Evolutionary conservation across 2,797 vertebrate genomes (phyloP), one percentile per base, ranked within the genome.

Genomic region (Ciconia nigra): DNA sequence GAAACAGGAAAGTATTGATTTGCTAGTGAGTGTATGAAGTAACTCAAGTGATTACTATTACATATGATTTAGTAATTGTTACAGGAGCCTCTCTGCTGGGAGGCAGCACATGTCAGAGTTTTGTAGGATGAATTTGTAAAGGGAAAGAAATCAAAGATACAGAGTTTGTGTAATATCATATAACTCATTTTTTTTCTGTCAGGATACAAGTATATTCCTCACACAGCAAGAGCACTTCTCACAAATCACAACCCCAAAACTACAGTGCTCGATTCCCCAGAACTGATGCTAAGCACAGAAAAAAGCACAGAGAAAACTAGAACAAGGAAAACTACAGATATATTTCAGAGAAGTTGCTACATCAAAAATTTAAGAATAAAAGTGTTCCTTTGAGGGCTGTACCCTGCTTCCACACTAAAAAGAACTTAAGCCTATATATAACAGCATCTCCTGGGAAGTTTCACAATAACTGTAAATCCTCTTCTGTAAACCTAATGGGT

Each of bases 341-440:
- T 25, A 78, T 84, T 95, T 82, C 83, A 74, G 16, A 58, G 46
- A 91, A 79, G 42, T 31, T 72, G 46, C 39, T 79, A 51, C 77
- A 90, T 91, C 66, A 94, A 89, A 94, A 90, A 83, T 71, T 67
- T 61, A 93, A 74, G 47, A 91, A 90, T 25, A 67, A 61, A 94
- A 95, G 5, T 77, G 54, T 67, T 94, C 72, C 47, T 88, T 57
- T 4, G 72, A 88, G 83, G 47, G 28, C 26, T 90, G 11, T 91
- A 88, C 20, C 10, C 71, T 89, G 72, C 35, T 89, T 91, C 82
- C 26, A 25, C n/a, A 39, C 41, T 76, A 72, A 76, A 65, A 77
- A 6, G 4, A 91, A 93, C 49, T 90, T 71, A 90, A 86, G 58
- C 16, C 41, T 88, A 54, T 61, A 78, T 82, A 74, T 72, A 93